These are phyloP conservation scores for Solenopsis invicta DNA, from an alignment of 1,140 invertebrate species.

Conservation along the genomic window DNA sequence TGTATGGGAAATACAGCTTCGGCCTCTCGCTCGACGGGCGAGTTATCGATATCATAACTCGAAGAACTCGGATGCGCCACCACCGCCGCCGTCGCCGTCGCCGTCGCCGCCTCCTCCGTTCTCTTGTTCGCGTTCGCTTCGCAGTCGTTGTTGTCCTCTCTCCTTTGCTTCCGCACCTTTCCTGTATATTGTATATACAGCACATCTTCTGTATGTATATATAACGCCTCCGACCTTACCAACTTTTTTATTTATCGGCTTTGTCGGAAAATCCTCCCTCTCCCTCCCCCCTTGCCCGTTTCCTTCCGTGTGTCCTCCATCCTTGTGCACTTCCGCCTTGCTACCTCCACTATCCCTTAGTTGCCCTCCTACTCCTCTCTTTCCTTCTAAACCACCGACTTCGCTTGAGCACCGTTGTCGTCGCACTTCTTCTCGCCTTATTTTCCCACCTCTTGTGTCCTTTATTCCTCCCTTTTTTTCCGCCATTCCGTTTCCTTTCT, in stretches of 20 bases:
- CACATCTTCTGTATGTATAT: conserved; percentile 22
- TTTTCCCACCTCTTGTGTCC: conserved; percentile 62
- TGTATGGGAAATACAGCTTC: conserved; percentile 58
- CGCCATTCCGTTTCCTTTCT: conserved; percentile 36
- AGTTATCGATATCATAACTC: conserved; percentile 78
- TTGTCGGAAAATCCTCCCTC: conserved; percentile 65
- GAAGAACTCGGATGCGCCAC: conserved; percentile 63
- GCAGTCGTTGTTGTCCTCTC: conserved; percentile 40
- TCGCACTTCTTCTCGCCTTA: background rate
- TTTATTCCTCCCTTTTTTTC: conserved; percentile 39
- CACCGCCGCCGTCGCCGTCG: conserved; percentile 35
- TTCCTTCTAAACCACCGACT: conserved; percentile 48
- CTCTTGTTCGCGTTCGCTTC: background rate
- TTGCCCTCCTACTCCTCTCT: background rate
- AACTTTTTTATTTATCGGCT: conserved; percentile 79
- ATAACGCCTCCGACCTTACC: conserved; percentile 61
- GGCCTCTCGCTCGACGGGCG: conserved; percentile 57
- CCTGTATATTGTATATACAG: background rate
- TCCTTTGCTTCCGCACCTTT: conserved; percentile 36
- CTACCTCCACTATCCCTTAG: conserved; percentile 34
- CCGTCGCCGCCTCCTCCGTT: background rate
- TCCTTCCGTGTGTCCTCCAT: conserved; percentile 20
- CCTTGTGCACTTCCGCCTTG: conserved; percentile 50
- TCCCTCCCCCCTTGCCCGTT: background rate
- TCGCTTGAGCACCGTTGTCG: conserved; percentile 23